Evolutionary conservation across 2,888 invertebrate genomes (phyloP).

Genomic region (Strigamia maritima): DNA sequence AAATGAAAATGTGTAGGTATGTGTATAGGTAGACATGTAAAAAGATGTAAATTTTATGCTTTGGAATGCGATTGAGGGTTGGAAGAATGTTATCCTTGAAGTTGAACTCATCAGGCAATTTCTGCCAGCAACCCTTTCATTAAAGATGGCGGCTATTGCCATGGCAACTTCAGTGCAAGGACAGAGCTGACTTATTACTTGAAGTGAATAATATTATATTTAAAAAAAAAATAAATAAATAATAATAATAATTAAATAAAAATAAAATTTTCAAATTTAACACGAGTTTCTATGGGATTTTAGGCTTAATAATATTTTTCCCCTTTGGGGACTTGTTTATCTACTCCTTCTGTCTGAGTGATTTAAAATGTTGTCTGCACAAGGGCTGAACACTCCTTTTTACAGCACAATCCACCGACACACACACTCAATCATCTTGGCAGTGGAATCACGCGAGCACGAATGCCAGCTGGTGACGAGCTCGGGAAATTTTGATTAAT

Average conservation of each 20-base stretch:
- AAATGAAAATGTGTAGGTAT: no score
- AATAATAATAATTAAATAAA: no score
- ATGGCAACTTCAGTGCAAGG: background rate
- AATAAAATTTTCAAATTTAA: no score
- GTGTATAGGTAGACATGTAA: no score
- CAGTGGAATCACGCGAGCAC: background rate
- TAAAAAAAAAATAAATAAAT: no score
- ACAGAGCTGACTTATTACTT: background rate
- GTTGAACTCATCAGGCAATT: slow-evolving; percentile 20
- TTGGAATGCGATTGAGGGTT: background rate
- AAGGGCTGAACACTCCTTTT: background rate
- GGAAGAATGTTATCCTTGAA: slow-evolving; percentile 26
- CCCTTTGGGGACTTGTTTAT: background rate
- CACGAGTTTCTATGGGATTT: background rate
- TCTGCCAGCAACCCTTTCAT: background rate
- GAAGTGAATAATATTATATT: background rate
- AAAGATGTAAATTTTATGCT: background rate
- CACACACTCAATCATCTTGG: background rate
- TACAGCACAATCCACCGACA: background rate
- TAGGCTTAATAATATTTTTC: background rate
- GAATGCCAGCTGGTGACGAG: slow-evolving; percentile 8
- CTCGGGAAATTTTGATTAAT: background rate
- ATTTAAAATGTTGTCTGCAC: background rate
- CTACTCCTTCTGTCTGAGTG: background rate
- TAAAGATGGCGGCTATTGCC: background rate